phyloP scores from a whole-genome alignment of 2,888 invertebrate genomes.

The Dermolepida albohirtum region DNA sequence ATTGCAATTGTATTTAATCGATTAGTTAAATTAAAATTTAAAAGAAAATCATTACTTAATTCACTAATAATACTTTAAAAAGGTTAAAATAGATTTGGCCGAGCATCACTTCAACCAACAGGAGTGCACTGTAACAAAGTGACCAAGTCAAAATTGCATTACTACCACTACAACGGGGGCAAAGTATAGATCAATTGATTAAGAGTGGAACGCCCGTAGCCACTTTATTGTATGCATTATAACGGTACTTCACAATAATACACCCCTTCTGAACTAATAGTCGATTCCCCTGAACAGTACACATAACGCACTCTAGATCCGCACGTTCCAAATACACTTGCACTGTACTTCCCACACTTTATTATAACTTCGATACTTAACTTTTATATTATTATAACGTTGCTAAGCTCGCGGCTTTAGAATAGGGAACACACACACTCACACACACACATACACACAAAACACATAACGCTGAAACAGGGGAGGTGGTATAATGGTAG shows the following conservation, averaged over 20 bases:
- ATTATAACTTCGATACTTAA: conserved; percentile 34
- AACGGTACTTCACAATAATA: conserved; percentile 15
- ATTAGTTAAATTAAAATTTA: too few species aligned
- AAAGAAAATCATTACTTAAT: too few species aligned
- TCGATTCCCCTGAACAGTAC: neutral
- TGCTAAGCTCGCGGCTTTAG: conserved; percentile 2
- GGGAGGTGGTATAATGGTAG: conserved; percentile 9
- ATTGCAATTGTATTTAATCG: too few species aligned
- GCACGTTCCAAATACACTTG: neutral
- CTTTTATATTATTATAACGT: conserved; percentile 24
- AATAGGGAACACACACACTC: neutral
- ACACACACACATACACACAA: too few species aligned
- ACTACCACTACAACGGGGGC: neutral
- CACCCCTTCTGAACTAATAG: conserved; percentile 25
- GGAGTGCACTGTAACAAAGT: neutral
- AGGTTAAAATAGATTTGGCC: neutral
- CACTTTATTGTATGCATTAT: conserved; percentile 26
- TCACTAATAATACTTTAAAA: neutral
- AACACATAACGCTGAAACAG: neutral
- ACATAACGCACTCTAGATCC: neutral
- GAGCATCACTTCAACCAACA: neutral
- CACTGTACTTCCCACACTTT: conserved; percentile 10
- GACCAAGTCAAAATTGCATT: neutral
- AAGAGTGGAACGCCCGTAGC: conserved; percentile 28
- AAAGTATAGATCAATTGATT: conserved; percentile 28